Percentiles rank a stretch among this genome's conserved stretches.
Evolutionary conservation across 2,113 vertebrate species (phyloP).

Genomic region (Aspiorhynchus laticeps): DNA sequence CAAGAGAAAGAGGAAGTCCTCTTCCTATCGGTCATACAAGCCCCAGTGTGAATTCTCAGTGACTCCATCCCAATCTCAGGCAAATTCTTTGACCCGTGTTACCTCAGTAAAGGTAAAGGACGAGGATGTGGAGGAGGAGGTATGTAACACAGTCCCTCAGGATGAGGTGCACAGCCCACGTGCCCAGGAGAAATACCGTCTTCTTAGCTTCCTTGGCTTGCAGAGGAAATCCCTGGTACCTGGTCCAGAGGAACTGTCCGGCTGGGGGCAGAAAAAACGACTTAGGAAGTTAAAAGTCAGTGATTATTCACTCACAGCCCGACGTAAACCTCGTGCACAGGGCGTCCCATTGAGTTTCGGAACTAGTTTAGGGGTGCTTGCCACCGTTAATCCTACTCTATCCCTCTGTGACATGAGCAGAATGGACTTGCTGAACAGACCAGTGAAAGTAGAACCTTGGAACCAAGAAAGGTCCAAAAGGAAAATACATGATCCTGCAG

Average conservation of each 20-base stretch:
- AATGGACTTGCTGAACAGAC: slow-evolving; percentile 64
- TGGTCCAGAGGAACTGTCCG: slow-evolving; percentile 76
- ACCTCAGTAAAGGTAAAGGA: slow-evolving; percentile 72
- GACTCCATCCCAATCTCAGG: slow-evolving; percentile 30
- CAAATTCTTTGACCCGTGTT: slow-evolving; percentile 22
- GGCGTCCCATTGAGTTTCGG: slow-evolving; percentile 51
- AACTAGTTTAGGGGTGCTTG: slow-evolving; percentile 46
- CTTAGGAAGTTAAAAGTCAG: slow-evolving; percentile 79
- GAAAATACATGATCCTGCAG: slow-evolving; percentile 30
- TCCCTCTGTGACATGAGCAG: slow-evolving; percentile 73
- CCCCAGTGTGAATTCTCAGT: slow-evolving; percentile 35
- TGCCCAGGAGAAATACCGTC: slow-evolving; percentile 79
- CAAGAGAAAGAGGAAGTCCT: slow-evolving; percentile 51
- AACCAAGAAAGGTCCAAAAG: slow-evolving; percentile 56
- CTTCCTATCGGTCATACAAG: slow-evolving; percentile 56
- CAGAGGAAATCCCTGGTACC: slow-evolving; percentile 78
- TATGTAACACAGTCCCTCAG: slow-evolving; percentile 55
- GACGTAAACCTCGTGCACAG: slow-evolving; percentile 69
- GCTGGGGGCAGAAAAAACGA: slow-evolving; percentile 81
- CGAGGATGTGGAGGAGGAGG: slow-evolving; percentile 65
- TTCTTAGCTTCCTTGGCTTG: slow-evolving; percentile 79
- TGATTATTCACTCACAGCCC: slow-evolving; percentile 77
- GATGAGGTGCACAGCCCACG: slow-evolving; percentile 76
- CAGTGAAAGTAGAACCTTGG: slow-evolving; percentile 63
- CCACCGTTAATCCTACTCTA: slow-evolving; percentile 58